Base-by-base conservation (phyloP, 2,113 vertebrate genomes). In the Neotoma lepida region DNA sequence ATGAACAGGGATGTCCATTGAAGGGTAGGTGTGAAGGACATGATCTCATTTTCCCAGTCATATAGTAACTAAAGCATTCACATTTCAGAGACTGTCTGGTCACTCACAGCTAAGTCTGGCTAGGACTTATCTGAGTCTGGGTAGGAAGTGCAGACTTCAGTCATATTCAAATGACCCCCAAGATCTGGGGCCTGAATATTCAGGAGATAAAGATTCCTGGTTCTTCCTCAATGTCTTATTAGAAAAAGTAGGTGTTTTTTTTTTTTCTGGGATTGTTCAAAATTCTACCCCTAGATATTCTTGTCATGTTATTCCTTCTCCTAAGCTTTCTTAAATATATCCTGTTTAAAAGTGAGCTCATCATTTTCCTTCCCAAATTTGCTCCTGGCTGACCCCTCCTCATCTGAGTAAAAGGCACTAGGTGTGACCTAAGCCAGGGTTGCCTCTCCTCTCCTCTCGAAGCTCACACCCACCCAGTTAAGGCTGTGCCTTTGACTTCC, bases 371-470 rank as follows among this genome's bases (percentile, higher is more conserved):
- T 73, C 41, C 64, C 46, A 93, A 88, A 51, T 54, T 35, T 88
- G 24, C 46, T 88, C 81, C 44, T 66, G 35, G 64, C 76, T 58
- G 58, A 61, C 2, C 22, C 30, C 41, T 58, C 58, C 28, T 71
- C 10, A 41, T 1, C 61, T 51, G 73, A 93, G 9, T 51, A 56
- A 88, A 81, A 1, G n/a, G 24, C 3, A 76, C 20, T 15, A 26
- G 54, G 28, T 39, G 33, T 4, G 74, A 10, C 22, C 49, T 68
- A 63, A 61, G 18, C 44, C 24, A 41, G 20, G 71, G 44, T 33
- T 9, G 24, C 8, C 0, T 6, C 46, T 17, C 9, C 0, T 6
- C 46, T 17, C 9, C 20, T 24, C n/a, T 35, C 6, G 9, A 2
- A 61, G 76, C 9, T 81, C 30, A 20, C 28, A n/a, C 5, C 64